Evolutionary conservation across 2,113 vertebrate species (phyloP).

Genomic region (Oncorhynchus kisutch): DNA sequence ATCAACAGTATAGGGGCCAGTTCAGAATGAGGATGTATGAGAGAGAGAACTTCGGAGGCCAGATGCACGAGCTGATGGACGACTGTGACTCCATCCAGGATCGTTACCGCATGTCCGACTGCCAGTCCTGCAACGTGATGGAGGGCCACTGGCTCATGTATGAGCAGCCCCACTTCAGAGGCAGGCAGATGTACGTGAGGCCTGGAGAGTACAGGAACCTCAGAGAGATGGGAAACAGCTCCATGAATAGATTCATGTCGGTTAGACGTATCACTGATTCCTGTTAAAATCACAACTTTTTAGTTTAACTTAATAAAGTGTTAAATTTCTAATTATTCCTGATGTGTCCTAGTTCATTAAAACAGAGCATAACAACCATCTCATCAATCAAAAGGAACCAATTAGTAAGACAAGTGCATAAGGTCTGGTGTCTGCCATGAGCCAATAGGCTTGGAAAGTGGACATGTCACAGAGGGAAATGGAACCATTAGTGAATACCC

Average conservation of each 20-base stretch:
- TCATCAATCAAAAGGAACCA: neutral
- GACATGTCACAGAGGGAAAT: too few relatives aligned
- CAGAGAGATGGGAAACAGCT: slow-evolving; percentile 17
- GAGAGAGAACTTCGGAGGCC: slow-evolving; percentile 59
- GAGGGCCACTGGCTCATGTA: slow-evolving; percentile 65
- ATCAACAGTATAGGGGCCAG: neutral
- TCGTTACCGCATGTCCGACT: slow-evolving; percentile 46
- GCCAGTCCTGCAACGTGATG: slow-evolving; percentile 60
- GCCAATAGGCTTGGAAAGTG: too few relatives aligned
- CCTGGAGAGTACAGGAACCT: slow-evolving; percentile 23
- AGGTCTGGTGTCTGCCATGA: too few relatives aligned
- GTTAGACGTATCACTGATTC: slow-evolving; percentile 6
- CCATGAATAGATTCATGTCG: neutral
- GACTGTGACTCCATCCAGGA: slow-evolving; percentile 60
- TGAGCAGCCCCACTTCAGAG: slow-evolving; percentile 45
- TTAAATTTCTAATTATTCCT: neutral
- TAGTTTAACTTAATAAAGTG: neutral
- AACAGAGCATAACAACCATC: neutral
- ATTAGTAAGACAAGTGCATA: neutral
- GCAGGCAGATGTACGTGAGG: slow-evolving; percentile 16
- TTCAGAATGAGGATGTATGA: slow-evolving; percentile 34
- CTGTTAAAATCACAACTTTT: neutral
- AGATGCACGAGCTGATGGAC: slow-evolving; percentile 55
- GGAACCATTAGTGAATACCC: too few relatives aligned
- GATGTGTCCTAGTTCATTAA: neutral